phyloP scores from a whole-genome alignment of 2,888 invertebrate genomes.

The Diogma glabrata region DNA sequence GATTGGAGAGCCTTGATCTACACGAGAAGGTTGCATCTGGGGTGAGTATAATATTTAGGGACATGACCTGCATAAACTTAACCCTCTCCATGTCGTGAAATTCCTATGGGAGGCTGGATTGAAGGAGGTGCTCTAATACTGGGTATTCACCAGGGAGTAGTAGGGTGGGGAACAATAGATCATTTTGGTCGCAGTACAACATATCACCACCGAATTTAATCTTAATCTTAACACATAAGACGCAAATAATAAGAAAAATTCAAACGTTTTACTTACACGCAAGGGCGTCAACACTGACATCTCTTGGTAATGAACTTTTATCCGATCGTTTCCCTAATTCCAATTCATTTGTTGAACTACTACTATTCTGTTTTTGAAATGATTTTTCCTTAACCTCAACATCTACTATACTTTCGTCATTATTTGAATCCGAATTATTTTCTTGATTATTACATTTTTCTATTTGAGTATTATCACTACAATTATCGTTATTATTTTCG shows the following conservation, averaged over 20 bases:
- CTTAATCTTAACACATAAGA: too few species aligned
- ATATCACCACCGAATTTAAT: too few species aligned
- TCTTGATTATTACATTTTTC: conserved; percentile 10
- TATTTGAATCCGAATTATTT: conserved; percentile 17
- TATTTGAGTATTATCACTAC: neutral
- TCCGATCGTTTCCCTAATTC: conserved; percentile 25
- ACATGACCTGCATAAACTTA: too few species aligned
- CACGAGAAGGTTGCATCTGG: too few species aligned
- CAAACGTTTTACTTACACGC: conserved; percentile 33
- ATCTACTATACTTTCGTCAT: conserved; percentile 17
- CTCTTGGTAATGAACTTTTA: conserved; percentile 47
- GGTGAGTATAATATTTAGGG: too few species aligned
- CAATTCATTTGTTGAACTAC: conserved; percentile 26
- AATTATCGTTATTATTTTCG: conserved; percentile 12
- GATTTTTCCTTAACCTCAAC: conserved; percentile 22
- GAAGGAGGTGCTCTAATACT: too few species aligned
- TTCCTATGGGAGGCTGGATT: too few species aligned
- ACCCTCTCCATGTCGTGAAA: too few species aligned
- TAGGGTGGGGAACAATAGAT: too few species aligned
- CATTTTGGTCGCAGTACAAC: too few species aligned
- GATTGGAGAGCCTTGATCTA: too few species aligned
- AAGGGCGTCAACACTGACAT: conserved; percentile 53
- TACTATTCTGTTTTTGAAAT: conserved; percentile 20
- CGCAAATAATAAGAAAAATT: neutral
- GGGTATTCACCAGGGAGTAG: too few species aligned